Evolutionary conservation across 2,113 vertebrate species (phyloP).

Genomic region (Thamnaconus septentrionalis): DNA sequence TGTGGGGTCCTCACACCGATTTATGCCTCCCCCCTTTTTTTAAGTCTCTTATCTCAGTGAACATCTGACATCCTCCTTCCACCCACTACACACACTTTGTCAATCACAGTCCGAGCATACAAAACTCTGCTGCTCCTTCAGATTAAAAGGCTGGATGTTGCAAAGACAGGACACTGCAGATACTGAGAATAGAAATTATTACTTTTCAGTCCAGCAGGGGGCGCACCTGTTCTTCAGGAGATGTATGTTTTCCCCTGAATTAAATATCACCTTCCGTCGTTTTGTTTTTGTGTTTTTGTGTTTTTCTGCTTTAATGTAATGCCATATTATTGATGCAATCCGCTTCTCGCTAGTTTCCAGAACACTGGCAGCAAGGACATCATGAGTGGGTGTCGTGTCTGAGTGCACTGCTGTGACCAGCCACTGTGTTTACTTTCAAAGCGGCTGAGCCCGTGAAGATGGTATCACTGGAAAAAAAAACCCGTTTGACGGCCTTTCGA

Average conservation of each 20-base stretch:
- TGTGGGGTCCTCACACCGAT: too few relatives aligned
- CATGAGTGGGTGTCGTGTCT: background rate
- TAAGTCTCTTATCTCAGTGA: conserved; percentile 16
- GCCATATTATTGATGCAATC: background rate
- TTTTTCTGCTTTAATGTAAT: background rate
- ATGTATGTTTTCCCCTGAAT: background rate
- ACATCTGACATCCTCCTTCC: background rate
- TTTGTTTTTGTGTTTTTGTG: background rate
- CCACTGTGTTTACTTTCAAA: conserved; percentile 58
- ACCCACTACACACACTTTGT: too few relatives aligned
- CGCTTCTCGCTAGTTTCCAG: background rate
- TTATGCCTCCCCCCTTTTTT: background rate
- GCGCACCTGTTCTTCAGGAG: conserved; percentile 6
- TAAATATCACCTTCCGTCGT: background rate
- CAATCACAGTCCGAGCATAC: too few relatives aligned
- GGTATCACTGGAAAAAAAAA: conserved; percentile 39
- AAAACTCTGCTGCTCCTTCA: too few relatives aligned
- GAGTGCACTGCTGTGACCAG: background rate
- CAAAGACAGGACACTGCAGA: too few relatives aligned
- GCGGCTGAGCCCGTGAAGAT: conserved; percentile 24
- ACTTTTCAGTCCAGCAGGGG: conserved; percentile 45
- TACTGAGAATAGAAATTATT: too few relatives aligned
- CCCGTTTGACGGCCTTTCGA: conserved; percentile 57
- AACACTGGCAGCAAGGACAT: background rate
- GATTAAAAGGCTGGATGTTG: too few relatives aligned